A percentile compares a stretch with the other conserved stretches of the same genome.
Evolutionary conservation across 2,888 invertebrate genomes (phyloP).

Genomic region (Zygothrica quintamaculata): DNA sequence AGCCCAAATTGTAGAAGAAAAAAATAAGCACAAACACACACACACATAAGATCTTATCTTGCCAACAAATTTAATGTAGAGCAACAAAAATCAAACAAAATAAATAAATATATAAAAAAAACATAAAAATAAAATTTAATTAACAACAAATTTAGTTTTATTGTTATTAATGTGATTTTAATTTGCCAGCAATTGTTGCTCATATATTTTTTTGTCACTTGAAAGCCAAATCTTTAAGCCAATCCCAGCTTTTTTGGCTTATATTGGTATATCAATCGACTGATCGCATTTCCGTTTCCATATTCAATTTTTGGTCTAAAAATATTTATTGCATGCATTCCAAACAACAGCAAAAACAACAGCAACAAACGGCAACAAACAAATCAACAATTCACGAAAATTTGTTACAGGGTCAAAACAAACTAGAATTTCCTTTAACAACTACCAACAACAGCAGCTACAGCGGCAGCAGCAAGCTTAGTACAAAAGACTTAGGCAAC

Average conservation of each 20-base stretch:
- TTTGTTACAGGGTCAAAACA: conserved; percentile 76
- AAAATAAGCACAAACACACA: conserved; percentile 9
- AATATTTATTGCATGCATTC: conserved; percentile 26
- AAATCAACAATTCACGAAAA: conserved; percentile 52
- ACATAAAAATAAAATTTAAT: conserved; percentile 57
- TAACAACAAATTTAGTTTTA: conserved; percentile 50
- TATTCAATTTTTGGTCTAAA: conserved; percentile 4
- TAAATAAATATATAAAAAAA: too few relatives aligned
- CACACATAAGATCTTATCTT: conserved; percentile 50
- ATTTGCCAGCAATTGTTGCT: conserved; percentile 42
- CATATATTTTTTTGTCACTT: not conserved
- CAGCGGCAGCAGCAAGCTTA: conserved; percentile 33
- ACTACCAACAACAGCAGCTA: conserved; percentile 23
- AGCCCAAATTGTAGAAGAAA: conserved; percentile 35
- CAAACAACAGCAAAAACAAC: conserved; percentile 28
- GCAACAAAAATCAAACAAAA: too few relatives aligned
- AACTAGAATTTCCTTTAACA: conserved; percentile 71
- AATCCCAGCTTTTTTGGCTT: too few relatives aligned
- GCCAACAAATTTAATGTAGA: conserved; percentile 24
- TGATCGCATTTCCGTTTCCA: conserved; percentile 40
- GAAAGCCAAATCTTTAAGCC: too few relatives aligned
- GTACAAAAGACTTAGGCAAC: conserved; percentile 73
- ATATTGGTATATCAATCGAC: too few relatives aligned
- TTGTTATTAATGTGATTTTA: conserved; percentile 64
- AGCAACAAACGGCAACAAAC: too few relatives aligned